Base-by-base conservation (phyloP, 2,797 vertebrate genomes). In the Sebastes steindachneri region DNA sequence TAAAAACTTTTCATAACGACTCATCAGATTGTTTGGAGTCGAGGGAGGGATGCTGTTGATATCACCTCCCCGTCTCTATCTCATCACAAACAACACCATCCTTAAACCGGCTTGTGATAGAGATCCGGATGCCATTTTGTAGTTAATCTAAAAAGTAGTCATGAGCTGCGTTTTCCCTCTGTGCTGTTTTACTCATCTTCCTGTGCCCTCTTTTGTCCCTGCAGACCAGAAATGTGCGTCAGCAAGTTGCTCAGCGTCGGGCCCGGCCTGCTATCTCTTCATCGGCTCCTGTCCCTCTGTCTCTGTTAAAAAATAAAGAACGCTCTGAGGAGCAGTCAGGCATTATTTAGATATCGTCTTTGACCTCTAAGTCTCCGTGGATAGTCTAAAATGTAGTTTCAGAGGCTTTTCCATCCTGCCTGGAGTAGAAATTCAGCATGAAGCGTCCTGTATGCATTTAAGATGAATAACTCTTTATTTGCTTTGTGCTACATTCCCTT, bases 171-270 rank as follows among this genome's bases (percentile, higher is more conserved):
- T 72, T 80, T 64, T 82, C 77, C 90, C 75, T 51, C 4, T 68
- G 73, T 80, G 82, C 51, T 7, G 76, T 88, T 83, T 83, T 55
- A 55, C 75, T 86, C 69, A 53, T 92, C 85, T 79, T 88, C 75
- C 70, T 69, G 78, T 77, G 90, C 73, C 85, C 90, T 84, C 59
- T 55, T 76, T 69, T 4, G 25, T 92, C 93, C 86, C 93, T 1
- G 65, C 25, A 88, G 88, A 90, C 28, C n/a, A 33, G 10, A 70
- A 64, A 79, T 14, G 57, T 92, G 90, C 87, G 89, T 93, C 95
- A 94, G 79, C 82, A 28, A 85, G 91, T 88, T 91, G 89, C 92
- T 80, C 72, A 51, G 93, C 10, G 68, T 51, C 72, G 64, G 66
- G 67, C 33, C 33, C 17, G 54, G 68, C 60, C 67, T 68, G 75